Evolutionary conservation across 2,797 vertebrate genomes (phyloP).

Genomic region (Gambelia wislizenii): DNA sequence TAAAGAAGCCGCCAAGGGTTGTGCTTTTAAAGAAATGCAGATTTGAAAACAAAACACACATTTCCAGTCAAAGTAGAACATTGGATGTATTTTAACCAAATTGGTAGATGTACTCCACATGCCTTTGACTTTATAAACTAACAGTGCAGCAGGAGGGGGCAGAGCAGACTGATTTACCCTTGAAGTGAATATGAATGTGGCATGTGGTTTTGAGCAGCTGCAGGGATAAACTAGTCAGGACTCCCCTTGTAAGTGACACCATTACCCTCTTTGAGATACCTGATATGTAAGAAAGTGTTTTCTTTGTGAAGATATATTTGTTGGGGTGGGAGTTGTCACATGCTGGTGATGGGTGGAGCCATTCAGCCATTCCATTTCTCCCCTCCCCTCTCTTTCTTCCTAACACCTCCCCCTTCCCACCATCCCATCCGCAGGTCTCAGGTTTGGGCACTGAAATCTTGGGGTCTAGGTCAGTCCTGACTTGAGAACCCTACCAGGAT

Average conservation of each 20-base stretch:
- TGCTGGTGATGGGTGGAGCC: no score
- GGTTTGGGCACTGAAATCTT: no score
- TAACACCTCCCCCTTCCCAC: neutral
- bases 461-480: no score
- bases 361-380: neutral
- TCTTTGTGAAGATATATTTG: neutral
- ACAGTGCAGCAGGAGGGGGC: neutral
- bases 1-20: slow-evolving; percentile 45
- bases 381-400: neutral
- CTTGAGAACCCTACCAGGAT: neutral
- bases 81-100: neutral
- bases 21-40: slow-evolving; percentile 33
- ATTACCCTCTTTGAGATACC: neutral
- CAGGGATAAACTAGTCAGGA: neutral
- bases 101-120: neutral
- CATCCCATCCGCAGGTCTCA: neutral
- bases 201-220: neutral
- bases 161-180: neutral
- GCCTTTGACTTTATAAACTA: neutral
- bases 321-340: no score
- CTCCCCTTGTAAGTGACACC: neutral
- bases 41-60: slow-evolving; percentile 16
- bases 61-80: neutral
- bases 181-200: no score
- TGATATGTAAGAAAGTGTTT: no score